phyloP scores from a whole-genome alignment of 2,797 vertebrate genomes.

The Spinus olivaceus region DNA sequence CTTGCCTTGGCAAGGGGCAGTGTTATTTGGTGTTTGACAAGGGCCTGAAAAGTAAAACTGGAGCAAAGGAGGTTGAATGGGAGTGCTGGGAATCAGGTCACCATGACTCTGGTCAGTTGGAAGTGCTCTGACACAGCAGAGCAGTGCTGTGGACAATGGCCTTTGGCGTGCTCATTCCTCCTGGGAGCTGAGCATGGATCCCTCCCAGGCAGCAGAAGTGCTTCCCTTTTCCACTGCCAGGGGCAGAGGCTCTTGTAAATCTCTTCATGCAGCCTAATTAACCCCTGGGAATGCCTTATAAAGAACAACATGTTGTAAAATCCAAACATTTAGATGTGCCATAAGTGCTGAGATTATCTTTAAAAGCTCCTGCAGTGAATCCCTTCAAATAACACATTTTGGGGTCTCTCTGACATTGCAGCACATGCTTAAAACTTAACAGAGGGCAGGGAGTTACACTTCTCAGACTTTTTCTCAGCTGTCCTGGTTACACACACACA shows the following conservation, averaged over 20 bases:
- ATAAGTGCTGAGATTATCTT: background rate
- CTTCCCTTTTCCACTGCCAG: background rate
- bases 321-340: background rate
- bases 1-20: background rate
- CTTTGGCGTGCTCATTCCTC: background rate
- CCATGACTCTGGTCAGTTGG: background rate
- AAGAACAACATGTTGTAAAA: background rate
- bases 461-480: background rate
- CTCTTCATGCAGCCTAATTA: background rate
- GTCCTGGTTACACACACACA: background rate
- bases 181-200: background rate
- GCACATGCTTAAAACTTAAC: background rate
- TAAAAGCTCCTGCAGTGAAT: background rate
- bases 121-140: background rate
- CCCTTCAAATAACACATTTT: background rate
- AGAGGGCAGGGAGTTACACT: background rate
- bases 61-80: background rate
- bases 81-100: background rate
- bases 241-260: background rate
- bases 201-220: background rate
- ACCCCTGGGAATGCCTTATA: background rate
- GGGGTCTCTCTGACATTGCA: background rate
- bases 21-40: background rate
- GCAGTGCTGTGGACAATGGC: background rate
- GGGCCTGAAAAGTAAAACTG: background rate